Evolutionary conservation across 2,113 vertebrate genomes (phyloP), one percentile per base, ranked within the genome.

Genomic region (Geococcyx californianus): DNA sequence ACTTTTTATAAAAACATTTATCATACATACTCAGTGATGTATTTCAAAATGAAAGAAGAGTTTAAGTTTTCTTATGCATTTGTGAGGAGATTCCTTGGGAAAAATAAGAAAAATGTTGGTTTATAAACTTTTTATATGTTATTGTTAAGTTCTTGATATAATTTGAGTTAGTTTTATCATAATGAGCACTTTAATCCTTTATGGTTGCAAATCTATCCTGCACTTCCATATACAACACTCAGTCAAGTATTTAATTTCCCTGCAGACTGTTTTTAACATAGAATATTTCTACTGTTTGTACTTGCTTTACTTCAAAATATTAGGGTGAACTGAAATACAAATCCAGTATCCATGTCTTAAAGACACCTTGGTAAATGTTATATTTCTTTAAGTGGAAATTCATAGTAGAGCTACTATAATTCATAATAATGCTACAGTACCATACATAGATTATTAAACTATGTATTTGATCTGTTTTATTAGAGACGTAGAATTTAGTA

Each of bases 271-370:
- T 74, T 23, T 77, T 76, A 82, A 68, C 47, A 33, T 44, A 88
- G 36, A 89, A 34, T 91, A 34, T 40, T 87, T 90, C 62, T 72
- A 52, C 54, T 87, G 62, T 60, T 70, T 70, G 26, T 76, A 87
- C 62, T 90, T 84, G 52, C 31, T 87, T 90, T 75, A 64, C 76
- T 93, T 84, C 62, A 87, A 75, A 87, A 87, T 93, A 70, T 60
- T 67, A 68, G 33, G 16, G 10, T 72, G 47, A 76, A 82, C 44
- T 67, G 62, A 76, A 91, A 90, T 72, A 67, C 38, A 80, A 76
- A 93, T 84, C 9, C 15, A 87, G 70, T 68, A 60, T 78, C 49
- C 26, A 60, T 86, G 70, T 77, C 60, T 66, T 91, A 68, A 90
- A 87, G 77, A 79, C 29, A 67, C 58, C 28, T 90, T 88, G 59